Evolutionary conservation across 2,888 invertebrate genomes (phyloP).

Genomic region (Arge pagana): DNA sequence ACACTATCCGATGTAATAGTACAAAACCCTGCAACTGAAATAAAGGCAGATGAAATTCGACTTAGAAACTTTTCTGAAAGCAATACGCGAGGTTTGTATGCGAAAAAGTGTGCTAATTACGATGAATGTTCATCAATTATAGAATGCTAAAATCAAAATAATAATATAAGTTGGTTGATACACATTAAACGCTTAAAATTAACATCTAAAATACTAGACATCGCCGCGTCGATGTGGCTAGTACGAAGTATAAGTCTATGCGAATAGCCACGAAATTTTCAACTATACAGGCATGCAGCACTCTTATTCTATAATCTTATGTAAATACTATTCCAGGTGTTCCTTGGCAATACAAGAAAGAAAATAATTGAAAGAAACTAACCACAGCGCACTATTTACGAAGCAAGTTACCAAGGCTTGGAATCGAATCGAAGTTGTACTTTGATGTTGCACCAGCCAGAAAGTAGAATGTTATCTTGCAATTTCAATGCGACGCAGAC

Average conservation of each 20-base stretch:
- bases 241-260: too few species aligned
- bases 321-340: constrained; percentile 11
- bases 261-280: constrained; percentile 32
- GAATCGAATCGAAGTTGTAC: too few species aligned
- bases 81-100: constrained; percentile 10
- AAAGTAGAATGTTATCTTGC: background rate
- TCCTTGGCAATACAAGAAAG: constrained; percentile 15
- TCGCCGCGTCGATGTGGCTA: too few species aligned
- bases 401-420: background rate
- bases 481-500: background rate
- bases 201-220: too few species aligned
- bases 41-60: constrained; percentile 7
- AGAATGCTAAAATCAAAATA: constrained; percentile 5
- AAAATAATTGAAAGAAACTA: constrained; percentile 3
- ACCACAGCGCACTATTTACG: background rate
- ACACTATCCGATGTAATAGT: too few species aligned
- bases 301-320: constrained; percentile 17
- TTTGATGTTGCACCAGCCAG: too few species aligned
- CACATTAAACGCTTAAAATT: background rate
- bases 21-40: too few species aligned
- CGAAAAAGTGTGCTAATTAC: constrained; percentile 14
- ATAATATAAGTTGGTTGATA: background rate
- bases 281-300: constrained; percentile 7
- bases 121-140: background rate
- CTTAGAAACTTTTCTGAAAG: constrained; percentile 18